phyloP scores from a whole-genome alignment of 2,113 vertebrate genomes.

The Bolborhynchus lineola region DNA sequence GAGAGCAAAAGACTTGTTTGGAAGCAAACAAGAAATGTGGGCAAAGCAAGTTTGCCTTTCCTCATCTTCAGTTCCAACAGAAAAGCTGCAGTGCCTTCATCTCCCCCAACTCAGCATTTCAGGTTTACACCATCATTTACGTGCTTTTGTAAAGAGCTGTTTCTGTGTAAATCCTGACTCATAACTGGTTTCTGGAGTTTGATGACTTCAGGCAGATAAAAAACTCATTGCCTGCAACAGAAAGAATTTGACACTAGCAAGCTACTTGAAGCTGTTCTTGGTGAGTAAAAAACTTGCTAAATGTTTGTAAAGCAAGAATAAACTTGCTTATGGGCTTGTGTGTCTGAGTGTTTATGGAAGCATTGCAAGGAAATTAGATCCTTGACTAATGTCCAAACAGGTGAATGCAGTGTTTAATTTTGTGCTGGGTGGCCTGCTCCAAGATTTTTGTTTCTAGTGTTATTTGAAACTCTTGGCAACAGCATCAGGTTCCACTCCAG shows the following conservation, averaged over 20 bases:
- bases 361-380: background rate
- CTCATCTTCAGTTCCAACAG: background rate
- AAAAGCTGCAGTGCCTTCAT: background rate
- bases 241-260: background rate
- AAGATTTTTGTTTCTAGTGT: background rate
- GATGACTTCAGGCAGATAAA: background rate
- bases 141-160: background rate
- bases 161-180: background rate
- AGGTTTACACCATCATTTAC: background rate
- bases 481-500: background rate
- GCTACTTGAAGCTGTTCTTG: background rate
- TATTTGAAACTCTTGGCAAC: background rate
- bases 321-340: background rate
- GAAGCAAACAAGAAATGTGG: background rate
- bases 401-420: background rate
- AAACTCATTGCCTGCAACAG: background rate
- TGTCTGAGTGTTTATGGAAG: background rate
- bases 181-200: background rate
- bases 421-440: background rate
- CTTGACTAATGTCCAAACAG: background rate
- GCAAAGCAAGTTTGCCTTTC: background rate
- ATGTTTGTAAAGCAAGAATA: background rate
- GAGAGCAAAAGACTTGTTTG: background rate
- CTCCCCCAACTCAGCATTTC: accelerated
- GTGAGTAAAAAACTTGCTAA: background rate